Percentiles rank a stretch among this genome's conserved stretches.
phyloP scores from a whole-genome alignment of 2,797 vertebrate species.

The Chrosomus eos region DNA sequence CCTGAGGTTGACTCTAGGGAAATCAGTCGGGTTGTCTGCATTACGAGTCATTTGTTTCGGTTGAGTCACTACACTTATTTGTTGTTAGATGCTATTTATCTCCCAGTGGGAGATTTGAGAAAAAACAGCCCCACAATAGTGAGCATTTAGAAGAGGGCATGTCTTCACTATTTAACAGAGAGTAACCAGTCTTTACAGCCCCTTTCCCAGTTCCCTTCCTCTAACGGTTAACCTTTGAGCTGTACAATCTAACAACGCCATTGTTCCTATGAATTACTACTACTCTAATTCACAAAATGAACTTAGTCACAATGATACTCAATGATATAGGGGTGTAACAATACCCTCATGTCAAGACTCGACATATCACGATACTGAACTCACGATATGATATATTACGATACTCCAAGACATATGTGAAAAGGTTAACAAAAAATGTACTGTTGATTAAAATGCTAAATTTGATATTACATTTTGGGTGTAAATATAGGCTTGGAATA shows the following conservation, averaged over 20 bases:
- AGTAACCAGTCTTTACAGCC: too few species aligned
- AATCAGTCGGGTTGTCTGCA: constrained; percentile 6
- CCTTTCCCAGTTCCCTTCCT: not conserved
- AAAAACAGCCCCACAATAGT: not conserved
- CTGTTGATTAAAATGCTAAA: too few species aligned
- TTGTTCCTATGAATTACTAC: not conserved
- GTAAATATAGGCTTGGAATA: too few species aligned
- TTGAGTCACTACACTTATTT: not conserved
- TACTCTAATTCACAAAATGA: not conserved
- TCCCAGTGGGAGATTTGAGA: not conserved
- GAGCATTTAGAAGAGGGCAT: not conserved
- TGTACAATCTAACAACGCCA: not conserved
- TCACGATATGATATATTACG: too few species aligned
- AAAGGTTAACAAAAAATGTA: too few species aligned
- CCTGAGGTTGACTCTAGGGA: constrained; percentile 7
- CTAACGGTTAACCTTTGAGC: too few species aligned
- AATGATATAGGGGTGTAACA: too few species aligned
- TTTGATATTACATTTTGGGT: too few species aligned
- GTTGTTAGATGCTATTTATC: not conserved
- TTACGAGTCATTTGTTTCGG: not conserved
- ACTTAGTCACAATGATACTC: not conserved
- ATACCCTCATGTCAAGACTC: too few species aligned
- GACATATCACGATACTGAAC: too few species aligned
- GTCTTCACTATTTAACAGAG: not conserved
- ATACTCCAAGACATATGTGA: too few species aligned